Evolutionary conservation across 2,113 vertebrate species (phyloP).

Genomic region (Paralichthys olivaceus): DNA sequence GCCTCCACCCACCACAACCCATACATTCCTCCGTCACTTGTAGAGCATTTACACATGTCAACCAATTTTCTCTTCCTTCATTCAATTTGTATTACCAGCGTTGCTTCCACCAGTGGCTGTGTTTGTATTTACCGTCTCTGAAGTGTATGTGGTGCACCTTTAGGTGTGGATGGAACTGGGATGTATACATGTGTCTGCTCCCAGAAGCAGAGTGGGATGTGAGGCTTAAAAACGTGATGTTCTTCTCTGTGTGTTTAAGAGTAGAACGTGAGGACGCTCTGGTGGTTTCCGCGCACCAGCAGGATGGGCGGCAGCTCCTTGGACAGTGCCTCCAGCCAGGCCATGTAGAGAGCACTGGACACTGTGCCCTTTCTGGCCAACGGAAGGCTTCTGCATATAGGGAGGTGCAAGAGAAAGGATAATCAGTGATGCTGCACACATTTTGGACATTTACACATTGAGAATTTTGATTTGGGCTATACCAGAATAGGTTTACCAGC

Average conservation of each 20-base stretch:
- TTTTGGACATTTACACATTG: background rate
- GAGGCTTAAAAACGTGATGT: constrained; percentile 26
- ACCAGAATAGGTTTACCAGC: background rate
- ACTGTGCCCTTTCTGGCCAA: constrained; percentile 94
- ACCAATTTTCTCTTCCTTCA: constrained; percentile 32
- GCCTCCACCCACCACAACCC: constrained; percentile 14
- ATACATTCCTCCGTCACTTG: constrained; percentile 25
- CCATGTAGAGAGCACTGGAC: constrained; percentile 96
- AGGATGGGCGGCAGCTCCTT: constrained; percentile 94
- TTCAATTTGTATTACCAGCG: constrained; percentile 21
- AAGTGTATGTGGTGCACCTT: constrained; percentile 57
- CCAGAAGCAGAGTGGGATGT: constrained; percentile 47
- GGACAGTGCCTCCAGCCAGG: constrained; percentile 94
- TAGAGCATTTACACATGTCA: constrained; percentile 33
- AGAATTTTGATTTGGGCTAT: background rate
- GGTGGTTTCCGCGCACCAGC: constrained; percentile 97
- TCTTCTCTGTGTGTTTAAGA: constrained; percentile 83
- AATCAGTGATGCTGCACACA: background rate
- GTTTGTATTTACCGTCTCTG: constrained; percentile 45
- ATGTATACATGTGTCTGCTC: constrained; percentile 50
- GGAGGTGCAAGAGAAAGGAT: background rate
- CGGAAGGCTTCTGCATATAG: constrained; percentile 90
- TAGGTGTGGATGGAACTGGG: constrained; percentile 40
- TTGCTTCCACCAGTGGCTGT: constrained; percentile 46
- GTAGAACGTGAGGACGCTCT: constrained; percentile 99